phyloP scores from a whole-genome alignment of 2,113 vertebrate species.

The Nesogale talazaci region DNA sequence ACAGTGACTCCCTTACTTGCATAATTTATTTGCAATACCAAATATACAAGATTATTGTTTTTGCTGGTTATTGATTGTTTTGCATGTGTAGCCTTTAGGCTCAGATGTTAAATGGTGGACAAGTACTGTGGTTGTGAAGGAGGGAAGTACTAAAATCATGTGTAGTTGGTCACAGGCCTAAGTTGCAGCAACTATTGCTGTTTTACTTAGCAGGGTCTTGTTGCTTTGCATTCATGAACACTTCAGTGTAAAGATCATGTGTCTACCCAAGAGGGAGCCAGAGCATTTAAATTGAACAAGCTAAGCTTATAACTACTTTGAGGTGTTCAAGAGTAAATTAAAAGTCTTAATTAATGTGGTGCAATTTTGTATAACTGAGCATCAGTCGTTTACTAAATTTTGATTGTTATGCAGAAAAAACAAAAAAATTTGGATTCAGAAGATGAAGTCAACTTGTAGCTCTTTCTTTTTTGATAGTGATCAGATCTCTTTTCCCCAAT shows the following conservation, averaged over 20 bases:
- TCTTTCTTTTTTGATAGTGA: slow-evolving; percentile 77
- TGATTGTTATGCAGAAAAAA: slow-evolving; percentile 95
- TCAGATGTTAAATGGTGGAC: slow-evolving; percentile 93
- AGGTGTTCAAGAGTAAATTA: slow-evolving; percentile 96
- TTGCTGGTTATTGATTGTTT: slow-evolving; percentile 95
- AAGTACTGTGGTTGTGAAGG: slow-evolving; percentile 94
- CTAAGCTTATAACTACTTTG: slow-evolving; percentile 91
- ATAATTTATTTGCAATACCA: slow-evolving; percentile 94
- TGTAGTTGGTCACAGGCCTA: slow-evolving; percentile 91
- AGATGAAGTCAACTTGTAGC: no score
- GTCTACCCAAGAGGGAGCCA: slow-evolving; percentile 92
- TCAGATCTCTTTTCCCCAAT: slow-evolving; percentile 78
- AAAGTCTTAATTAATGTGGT: slow-evolving; percentile 98
- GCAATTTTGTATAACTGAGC: slow-evolving; percentile 96
- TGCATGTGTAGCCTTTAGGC: slow-evolving; percentile 93
- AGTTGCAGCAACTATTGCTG: slow-evolving; percentile 90
- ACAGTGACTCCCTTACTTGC: slow-evolving; percentile 92
- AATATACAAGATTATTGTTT: slow-evolving; percentile 92
- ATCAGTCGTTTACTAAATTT: slow-evolving; percentile 96
- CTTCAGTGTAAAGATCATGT: slow-evolving; percentile 92
- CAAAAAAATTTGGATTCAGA: slow-evolving; percentile 83
- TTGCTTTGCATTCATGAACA: slow-evolving; percentile 91
- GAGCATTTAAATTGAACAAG: slow-evolving; percentile 93
- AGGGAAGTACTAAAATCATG: slow-evolving; percentile 90
- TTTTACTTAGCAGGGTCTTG: slow-evolving; percentile 95